Conservation (phyloP, 2,797 vertebrate species). For the Odontamblyopus lacepedii region DNA sequence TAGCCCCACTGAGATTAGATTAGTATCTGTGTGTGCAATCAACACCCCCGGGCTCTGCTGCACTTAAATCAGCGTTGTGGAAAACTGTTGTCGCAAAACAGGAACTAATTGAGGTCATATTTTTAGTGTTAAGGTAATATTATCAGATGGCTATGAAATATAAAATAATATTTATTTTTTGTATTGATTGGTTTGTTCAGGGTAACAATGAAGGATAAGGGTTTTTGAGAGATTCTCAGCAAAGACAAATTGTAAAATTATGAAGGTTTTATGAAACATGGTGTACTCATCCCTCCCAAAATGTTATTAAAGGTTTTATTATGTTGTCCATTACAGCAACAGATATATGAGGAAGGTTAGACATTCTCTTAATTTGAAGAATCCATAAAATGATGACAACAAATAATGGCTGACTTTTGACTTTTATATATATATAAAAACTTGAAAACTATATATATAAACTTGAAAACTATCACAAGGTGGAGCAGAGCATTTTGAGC, state of each 20-base stretch:
- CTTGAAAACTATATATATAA: too few relatives aligned
- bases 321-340: too few relatives aligned
- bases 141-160: not conserved
- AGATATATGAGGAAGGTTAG: too few relatives aligned
- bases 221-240: not conserved
- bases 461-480: not conserved
- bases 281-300: too few relatives aligned
- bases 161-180: not conserved
- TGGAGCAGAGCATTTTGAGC: too few relatives aligned
- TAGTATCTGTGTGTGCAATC: constrained; percentile 52
- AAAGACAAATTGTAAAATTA: not conserved
- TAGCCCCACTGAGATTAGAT: constrained; percentile 63
- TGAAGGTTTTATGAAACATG: not conserved
- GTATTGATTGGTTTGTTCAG: not conserved
- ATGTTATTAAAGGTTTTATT: too few relatives aligned
- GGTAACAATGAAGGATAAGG: not conserved
- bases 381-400: too few relatives aligned
- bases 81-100: constrained; percentile 20
- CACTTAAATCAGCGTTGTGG: constrained; percentile 33
- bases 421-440: too few relatives aligned
- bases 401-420: too few relatives aligned
- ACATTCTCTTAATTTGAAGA: too few relatives aligned
- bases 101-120: not conserved
- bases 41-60: constrained; percentile 52
- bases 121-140: not conserved